Evolutionary conservation across 2,888 invertebrate genomes (phyloP), one percentile per base, ranked within the genome.

Genomic region (Crossocerus cetratus): DNA sequence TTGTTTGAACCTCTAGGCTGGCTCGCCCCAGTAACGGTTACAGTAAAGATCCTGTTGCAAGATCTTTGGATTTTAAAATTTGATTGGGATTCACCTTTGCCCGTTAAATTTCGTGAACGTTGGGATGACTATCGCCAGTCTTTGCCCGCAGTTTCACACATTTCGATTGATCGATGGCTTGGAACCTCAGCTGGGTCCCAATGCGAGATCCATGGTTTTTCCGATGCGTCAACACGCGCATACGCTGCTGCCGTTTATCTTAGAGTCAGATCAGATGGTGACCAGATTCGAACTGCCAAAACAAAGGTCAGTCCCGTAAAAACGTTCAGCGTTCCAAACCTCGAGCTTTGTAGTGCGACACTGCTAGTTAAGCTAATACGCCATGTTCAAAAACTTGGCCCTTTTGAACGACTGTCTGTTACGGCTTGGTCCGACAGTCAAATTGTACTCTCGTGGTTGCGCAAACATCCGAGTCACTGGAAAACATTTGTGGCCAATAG

Each of bases 361-460:
- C 64, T 76, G 3, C 57, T 77, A 4, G 67, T 76, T 1, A 56
- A 66, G 13, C 59, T 74, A 3, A 18, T 74, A 18, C 3, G 53
- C 2, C 54, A 72, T 18, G 58, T 74, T 2, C 49, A 53, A 45
- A 58, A 63, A 14, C 14, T 72, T 2, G 55, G 71, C 14, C 59
- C 58, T 21, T 45, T 74, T n/a, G 16, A 43, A 18, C 0, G 8
- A 2, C 22, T 53, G 14, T 68, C 70, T n/a, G 49, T 77, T 16
- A 55, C 42, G 20, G 57, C 60, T 5, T 78, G 73, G 78, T 74
- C 84, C 0, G 84, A 84, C 65, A 84, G 84, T 42, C 74, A 79
- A 14, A 74, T 85, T 13, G 83, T 78, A 13, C 72, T 84, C 53
- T 62, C 81, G 0, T 83, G 81, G 82, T 44, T 83, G 0, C 68